Conservation (phyloP, 2,113 vertebrate genomes). For the Oryzias celebensis region DNA sequence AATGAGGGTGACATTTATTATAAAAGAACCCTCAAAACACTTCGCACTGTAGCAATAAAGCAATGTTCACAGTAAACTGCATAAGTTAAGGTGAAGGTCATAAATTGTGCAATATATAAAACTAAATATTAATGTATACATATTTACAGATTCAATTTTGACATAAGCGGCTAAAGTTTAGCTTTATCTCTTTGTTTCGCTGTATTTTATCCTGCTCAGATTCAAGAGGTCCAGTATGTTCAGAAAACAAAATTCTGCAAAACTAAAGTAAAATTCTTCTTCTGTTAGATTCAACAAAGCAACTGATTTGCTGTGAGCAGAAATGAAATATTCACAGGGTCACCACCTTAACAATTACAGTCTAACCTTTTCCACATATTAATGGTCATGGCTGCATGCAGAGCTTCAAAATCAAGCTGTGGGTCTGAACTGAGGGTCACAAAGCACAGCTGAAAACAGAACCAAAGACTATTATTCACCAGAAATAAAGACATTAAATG, state of each 20-base stretch:
- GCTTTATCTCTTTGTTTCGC: not conserved
- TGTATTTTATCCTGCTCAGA: not conserved
- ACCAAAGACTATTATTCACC: not conserved
- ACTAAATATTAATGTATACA: not conserved
- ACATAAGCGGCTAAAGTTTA: not conserved
- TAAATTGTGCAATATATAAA: not conserved
- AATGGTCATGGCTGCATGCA: conserved; percentile 2
- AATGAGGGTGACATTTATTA: too few relatives aligned
- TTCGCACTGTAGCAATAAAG: too few relatives aligned
- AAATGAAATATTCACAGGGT: not conserved
- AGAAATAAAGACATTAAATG: not conserved
- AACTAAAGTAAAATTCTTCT: not conserved
- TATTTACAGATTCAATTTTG: not conserved
- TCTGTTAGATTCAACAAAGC: not conserved
- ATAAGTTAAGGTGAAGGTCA: not conserved
- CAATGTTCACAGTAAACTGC: not conserved
- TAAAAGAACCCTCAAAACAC: too few relatives aligned
- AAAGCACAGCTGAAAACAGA: conserved; percentile 6
- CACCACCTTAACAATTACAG: not conserved
- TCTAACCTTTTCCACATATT: conserved; percentile 7
- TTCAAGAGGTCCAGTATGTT: too few relatives aligned
- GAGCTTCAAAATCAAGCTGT: conserved; percentile 4
- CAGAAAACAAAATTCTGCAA: not conserved
- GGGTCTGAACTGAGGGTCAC: not conserved
- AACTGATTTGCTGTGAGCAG: not conserved